Conservation (phyloP, 2,888 invertebrate species). For the Mythimna pallens region DNA sequence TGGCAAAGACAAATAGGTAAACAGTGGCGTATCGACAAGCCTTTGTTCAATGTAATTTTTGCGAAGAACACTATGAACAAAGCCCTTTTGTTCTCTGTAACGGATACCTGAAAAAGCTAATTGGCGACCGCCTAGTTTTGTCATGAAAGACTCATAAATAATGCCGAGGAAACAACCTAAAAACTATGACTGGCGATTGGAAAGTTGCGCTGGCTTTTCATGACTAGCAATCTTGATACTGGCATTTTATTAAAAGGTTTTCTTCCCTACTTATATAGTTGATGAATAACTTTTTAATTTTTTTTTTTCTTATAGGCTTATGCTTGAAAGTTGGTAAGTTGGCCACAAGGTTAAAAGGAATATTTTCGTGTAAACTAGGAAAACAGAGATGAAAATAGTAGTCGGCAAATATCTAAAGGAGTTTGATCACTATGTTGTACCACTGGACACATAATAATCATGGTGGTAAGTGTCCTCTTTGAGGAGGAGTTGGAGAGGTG, state of each 20-base stretch:
- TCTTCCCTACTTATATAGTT: not conserved
- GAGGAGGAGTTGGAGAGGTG: too few relatives aligned
- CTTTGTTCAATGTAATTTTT: slow-evolving; percentile 81
- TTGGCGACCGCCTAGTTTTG: slow-evolving; percentile 38
- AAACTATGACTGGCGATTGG: slow-evolving; percentile 50
- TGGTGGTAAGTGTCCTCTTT: too few relatives aligned
- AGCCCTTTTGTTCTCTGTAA: slow-evolving; percentile 59
- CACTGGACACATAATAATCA: too few relatives aligned
- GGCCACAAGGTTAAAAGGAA: not conserved
- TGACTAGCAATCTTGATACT: slow-evolving; percentile 45
- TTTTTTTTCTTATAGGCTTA: not conserved
- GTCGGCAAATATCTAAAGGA: too few relatives aligned
- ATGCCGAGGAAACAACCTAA: slow-evolving; percentile 30
- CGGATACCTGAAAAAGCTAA: slow-evolving; percentile 62
- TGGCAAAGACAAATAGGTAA: slow-evolving; percentile 81
- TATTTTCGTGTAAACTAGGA: not conserved
- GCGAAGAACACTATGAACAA: slow-evolving; percentile 75
- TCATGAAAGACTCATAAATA: slow-evolving; percentile 51
- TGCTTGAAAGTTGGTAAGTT: not conserved
- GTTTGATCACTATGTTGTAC: too few relatives aligned
- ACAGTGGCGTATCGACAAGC: slow-evolving; percentile 78
- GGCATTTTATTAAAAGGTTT: slow-evolving; percentile 16
- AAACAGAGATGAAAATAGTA: not conserved
- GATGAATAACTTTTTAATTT: not conserved
- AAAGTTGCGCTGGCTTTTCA: slow-evolving; percentile 29